Percentiles rank a stretch among this genome's conserved stretches.
Conservation (phyloP, 2,113 vertebrate genomes). For the Pollachius pollachius region DNA sequence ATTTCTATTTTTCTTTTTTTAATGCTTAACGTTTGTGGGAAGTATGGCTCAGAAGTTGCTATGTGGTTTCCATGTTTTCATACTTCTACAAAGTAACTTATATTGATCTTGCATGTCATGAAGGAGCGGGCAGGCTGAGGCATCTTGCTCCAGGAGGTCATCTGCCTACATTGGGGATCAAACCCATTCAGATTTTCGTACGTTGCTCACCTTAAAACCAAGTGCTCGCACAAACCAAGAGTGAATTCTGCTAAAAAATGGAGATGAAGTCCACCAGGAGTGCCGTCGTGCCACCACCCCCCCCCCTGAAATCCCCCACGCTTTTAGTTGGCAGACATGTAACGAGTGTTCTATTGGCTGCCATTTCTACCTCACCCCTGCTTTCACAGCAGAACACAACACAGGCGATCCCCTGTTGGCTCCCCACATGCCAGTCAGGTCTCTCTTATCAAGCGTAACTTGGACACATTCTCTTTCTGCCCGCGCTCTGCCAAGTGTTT, state of each 20-base stretch:
- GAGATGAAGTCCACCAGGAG: conserved; percentile 41
- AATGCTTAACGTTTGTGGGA: conserved; percentile 14
- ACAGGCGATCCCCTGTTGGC: conserved; percentile 23
- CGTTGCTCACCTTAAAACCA: conserved; percentile 2
- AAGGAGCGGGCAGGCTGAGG: too few relatives aligned
- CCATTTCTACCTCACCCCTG: conserved; percentile 19
- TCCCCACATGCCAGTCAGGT: background rate
- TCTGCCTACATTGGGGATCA: too few relatives aligned
- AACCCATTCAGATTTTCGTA: conserved; percentile 6
- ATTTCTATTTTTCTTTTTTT: conserved; percentile 35
- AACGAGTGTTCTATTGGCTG: conserved; percentile 12
- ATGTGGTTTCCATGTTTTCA: conserved; percentile 15
- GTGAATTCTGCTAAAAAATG: conserved; percentile 25
- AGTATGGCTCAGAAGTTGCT: conserved; percentile 20
- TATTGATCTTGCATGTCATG: too few relatives aligned
- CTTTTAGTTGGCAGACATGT: conserved; percentile 39
- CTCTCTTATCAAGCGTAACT: conserved; percentile 19
- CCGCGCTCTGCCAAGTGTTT: conserved; percentile 15
- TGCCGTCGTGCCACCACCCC: conserved; percentile 30
- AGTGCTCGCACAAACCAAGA: conserved; percentile 10
- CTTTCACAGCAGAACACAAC: background rate
- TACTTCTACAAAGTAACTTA: conserved; percentile 16
- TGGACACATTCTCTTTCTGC: conserved; percentile 14
- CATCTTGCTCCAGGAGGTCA: too few relatives aligned
- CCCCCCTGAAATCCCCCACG: background rate